A percentile compares a stretch with the other conserved stretches of the same genome.
Evolutionary conservation across 2,113 vertebrate genomes (phyloP).

Genomic region (Tauraco erythrolophus): DNA sequence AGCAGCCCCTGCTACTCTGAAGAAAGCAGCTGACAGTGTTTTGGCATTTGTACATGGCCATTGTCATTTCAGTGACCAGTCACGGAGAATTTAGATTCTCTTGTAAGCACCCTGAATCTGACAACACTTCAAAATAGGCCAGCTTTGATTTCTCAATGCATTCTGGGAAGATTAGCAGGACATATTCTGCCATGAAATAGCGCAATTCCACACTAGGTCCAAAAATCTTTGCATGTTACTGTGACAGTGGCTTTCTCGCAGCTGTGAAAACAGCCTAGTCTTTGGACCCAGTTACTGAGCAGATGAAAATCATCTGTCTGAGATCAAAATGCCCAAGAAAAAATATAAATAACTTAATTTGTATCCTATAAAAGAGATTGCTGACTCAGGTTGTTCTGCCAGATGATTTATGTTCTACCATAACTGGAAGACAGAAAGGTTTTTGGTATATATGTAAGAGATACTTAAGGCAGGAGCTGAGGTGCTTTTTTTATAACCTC

Average conservation of each 20-base stretch:
- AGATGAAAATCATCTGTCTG: neutral
- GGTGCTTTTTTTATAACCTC: neutral
- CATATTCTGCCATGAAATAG: neutral
- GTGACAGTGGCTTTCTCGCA: neutral
- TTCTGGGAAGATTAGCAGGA: neutral
- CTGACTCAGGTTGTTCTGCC: neutral
- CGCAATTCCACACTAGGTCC: neutral
- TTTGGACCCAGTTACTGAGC: neutral
- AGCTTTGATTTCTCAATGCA: neutral
- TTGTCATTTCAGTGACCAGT: neutral
- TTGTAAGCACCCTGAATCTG: neutral
- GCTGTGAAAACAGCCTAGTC: neutral
- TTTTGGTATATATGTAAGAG: neutral
- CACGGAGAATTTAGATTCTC: neutral
- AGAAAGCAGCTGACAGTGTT: neutral
- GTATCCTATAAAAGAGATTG: neutral
- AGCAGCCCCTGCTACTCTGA: neutral
- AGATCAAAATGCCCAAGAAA: neutral
- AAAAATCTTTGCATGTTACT: neutral
- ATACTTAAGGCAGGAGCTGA: neutral
- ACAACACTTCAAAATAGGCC: neutral
- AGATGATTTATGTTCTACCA: neutral
- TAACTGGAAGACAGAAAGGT: neutral
- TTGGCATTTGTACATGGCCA: neutral
- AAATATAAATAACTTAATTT: neutral